Percentiles rank a stretch among this genome's conserved stretches.
Evolutionary conservation across 2,113 vertebrate genomes (phyloP).

Genomic region (Haemorhous mexicanus): DNA sequence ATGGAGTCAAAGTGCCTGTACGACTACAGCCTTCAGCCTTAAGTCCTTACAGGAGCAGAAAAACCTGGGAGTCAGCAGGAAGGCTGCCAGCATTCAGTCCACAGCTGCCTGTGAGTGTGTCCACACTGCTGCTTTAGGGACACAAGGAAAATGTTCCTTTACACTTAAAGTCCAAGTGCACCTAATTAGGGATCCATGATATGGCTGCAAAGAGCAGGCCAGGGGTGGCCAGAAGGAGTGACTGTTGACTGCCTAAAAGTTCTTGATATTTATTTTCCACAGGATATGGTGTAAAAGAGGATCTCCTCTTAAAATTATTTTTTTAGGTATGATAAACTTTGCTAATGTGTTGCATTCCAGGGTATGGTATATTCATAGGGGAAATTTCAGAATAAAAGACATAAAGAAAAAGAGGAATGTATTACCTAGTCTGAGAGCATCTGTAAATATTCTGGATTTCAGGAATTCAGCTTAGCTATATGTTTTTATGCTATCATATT

Average conservation of each 20-base stretch:
- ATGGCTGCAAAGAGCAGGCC: not conserved
- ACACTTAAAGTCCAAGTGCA: not conserved
- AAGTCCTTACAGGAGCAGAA: slow-evolving; percentile 42
- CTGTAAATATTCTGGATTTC: not conserved
- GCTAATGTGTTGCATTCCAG: not conserved
- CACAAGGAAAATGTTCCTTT: not conserved
- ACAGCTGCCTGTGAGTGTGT: not conserved
- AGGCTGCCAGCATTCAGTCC: not conserved
- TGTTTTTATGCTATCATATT: not conserved
- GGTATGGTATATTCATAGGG: not conserved
- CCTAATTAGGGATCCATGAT: not conserved
- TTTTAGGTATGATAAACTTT: not conserved
- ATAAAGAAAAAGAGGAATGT: not conserved
- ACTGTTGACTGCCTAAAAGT: not conserved
- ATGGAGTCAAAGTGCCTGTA: slow-evolving; percentile 5
- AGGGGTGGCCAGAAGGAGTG: not conserved
- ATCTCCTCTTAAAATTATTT: not conserved
- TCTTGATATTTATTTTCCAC: not conserved
- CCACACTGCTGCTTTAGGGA: not conserved
- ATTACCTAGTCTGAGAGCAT: not conserved
- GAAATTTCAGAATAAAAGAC: not conserved
- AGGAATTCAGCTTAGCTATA: not conserved
- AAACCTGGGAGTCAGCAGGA: slow-evolving; percentile 33
- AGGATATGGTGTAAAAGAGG: not conserved
- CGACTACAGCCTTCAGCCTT: slow-evolving; percentile 27